Evolutionary conservation across 2,113 vertebrate genomes (phyloP).

Genomic region (Actinemys pallida): DNA sequence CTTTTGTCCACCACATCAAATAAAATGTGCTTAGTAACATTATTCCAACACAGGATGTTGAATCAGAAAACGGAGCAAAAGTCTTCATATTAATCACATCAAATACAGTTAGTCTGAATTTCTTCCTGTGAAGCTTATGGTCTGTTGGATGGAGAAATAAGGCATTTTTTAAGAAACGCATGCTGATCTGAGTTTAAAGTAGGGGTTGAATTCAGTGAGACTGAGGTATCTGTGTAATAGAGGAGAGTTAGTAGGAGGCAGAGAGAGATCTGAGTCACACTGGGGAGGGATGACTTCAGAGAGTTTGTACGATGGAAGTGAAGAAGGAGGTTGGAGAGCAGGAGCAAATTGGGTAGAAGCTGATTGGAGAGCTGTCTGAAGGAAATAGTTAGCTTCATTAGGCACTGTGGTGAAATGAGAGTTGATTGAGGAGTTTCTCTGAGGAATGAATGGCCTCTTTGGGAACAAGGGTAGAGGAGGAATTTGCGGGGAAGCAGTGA

Average conservation of each 20-base stretch:
- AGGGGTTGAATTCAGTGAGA: conserved; percentile 25
- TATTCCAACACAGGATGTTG: conserved; percentile 28
- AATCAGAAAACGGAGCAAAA: conserved; percentile 47
- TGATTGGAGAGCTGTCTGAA: not conserved
- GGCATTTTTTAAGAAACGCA: conserved; percentile 24
- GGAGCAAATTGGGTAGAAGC: not conserved
- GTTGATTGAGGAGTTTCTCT: not conserved
- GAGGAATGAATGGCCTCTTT: not conserved
- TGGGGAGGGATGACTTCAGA: not conserved
- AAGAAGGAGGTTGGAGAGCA: not conserved
- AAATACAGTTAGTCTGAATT: conserved; percentile 38
- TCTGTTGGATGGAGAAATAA: conserved; percentile 48
- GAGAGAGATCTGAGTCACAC: not conserved
- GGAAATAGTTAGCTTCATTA: not conserved
- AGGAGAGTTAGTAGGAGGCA: not conserved
- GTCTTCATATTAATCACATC: not conserved
- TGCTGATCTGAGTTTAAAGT: conserved; percentile 32
- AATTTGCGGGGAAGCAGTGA: not conserved
- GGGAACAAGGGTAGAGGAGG: not conserved
- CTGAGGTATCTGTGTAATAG: not conserved
- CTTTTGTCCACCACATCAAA: conserved; percentile 39
- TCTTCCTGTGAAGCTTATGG: conserved; percentile 50
- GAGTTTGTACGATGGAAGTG: not conserved
- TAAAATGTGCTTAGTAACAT: conserved; percentile 43
- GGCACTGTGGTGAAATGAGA: not conserved